Evolutionary conservation across 92 coral and sea anemone species (phyloP).

Genomic region (Epizoanthus scotinus): DNA sequence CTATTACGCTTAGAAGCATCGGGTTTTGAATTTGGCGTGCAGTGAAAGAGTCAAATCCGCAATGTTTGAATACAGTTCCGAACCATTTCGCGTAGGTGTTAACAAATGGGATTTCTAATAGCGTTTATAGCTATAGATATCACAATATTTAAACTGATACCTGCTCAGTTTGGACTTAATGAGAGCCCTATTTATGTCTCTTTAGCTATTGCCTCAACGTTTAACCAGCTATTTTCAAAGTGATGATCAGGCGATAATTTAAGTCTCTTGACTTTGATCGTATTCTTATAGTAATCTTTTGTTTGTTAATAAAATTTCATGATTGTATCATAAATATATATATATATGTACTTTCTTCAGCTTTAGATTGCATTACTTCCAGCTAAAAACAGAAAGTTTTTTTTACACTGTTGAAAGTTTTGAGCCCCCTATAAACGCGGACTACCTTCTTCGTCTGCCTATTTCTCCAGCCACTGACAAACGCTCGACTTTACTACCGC

Average conservation of each 20-base stretch:
- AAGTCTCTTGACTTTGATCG: not conserved
- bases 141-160: not conserved
- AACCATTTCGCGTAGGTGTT: not conserved
- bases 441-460: not conserved
- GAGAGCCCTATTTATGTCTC: not conserved
- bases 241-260: not conserved
- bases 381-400: not conserved
- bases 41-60: no score
- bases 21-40: no score
- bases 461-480: not conserved
- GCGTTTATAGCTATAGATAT: not conserved
- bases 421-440: not conserved
- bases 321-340: conserved; percentile 8
- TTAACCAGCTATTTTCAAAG: not conserved
- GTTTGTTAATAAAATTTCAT: conserved; percentile 8
- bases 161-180: not conserved
- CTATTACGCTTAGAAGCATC: not conserved
- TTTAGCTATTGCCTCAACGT: no score
- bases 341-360: not conserved
- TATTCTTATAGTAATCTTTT: not conserved
- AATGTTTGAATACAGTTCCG: no score
- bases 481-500: conserved; percentile 14
- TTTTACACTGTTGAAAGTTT: not conserved
- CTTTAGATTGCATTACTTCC: conserved; percentile 8
- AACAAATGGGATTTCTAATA: not conserved